Conservation (phyloP, 2,113 vertebrate genomes). For the Oxyruncus cristatus region DNA sequence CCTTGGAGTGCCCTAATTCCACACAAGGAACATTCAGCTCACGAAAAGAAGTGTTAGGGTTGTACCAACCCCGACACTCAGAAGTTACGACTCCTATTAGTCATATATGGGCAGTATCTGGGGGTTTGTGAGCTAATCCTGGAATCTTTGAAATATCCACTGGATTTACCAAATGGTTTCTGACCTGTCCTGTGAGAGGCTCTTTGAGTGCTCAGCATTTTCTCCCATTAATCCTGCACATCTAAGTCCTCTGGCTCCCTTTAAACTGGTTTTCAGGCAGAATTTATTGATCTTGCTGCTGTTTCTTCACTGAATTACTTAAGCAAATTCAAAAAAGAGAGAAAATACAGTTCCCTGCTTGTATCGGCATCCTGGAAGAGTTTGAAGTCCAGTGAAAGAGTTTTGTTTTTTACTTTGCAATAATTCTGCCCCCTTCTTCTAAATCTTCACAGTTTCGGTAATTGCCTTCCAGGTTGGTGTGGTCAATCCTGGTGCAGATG, state of each 20-base stretch:
- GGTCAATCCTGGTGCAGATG: not conserved
- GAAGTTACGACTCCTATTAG: not conserved
- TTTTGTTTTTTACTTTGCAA: not conserved
- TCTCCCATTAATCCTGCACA: not conserved
- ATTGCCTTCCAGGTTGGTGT: not conserved
- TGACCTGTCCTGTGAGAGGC: not conserved
- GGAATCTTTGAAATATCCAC: fast-evolving
- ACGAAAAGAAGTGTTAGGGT: fast-evolving
- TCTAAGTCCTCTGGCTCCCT: not conserved
- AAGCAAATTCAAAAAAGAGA: constrained; percentile 11
- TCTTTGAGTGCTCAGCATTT: fast-evolving
- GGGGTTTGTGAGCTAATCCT: not conserved
- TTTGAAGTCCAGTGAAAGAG: not conserved
- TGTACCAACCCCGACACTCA: not conserved
- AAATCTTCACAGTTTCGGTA: not conserved
- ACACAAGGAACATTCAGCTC: fast-evolving
- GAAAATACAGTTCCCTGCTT: not conserved
- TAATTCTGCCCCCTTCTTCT: not conserved
- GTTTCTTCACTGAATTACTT: not conserved
- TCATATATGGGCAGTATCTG: fast-evolving
- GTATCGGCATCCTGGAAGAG: not conserved
- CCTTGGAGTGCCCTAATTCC: not conserved
- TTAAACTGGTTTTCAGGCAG: not conserved
- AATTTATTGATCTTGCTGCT: not conserved
- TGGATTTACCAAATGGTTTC: not conserved